Evolutionary conservation across 1,140 invertebrate genomes (phyloP).

Genomic region (Monochamus saltuarius): DNA sequence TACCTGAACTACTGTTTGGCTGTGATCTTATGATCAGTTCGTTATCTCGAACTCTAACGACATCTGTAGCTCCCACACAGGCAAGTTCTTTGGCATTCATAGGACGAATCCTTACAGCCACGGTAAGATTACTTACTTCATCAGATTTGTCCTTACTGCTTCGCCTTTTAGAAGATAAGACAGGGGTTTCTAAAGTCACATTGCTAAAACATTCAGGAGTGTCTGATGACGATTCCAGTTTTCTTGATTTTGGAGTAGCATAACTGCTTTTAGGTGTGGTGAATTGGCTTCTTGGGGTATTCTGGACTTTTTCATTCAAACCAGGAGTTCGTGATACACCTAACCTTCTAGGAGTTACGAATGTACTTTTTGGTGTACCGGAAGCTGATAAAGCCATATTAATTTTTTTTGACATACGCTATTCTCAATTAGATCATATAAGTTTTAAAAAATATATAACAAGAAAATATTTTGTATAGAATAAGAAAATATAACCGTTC

Average conservation of each 20-base stretch:
- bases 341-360: neutral
- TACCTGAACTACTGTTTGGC: conserved; percentile 49
- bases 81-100: conserved; percentile 58
- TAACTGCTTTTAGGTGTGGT: conserved; percentile 31
- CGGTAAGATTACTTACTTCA: conserved; percentile 62
- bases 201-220: conserved; percentile 57
- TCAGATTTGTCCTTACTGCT: conserved; percentile 54
- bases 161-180: conserved; percentile 41
- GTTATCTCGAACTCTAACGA: conserved; percentile 57
- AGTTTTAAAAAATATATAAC: too few relatives aligned
- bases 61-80: conserved; percentile 55
- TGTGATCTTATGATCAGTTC: conserved; percentile 61
- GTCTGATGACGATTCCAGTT: conserved; percentile 35
- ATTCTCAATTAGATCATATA: too few relatives aligned
- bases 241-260: conserved; percentile 22
- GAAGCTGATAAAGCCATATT: conserved; percentile 14
- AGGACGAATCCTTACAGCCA: conserved; percentile 66
- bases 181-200: conserved; percentile 58
- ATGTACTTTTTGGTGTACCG: conserved; percentile 1
- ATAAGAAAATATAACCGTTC: too few relatives aligned
- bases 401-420: neutral
- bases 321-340: conserved; percentile 4
- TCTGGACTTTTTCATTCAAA: neutral
- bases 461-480: too few relatives aligned
- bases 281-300: conserved; percentile 15